These are phyloP conservation scores for Pampusana beccarii DNA, from an alignment of 2,113 vertebrate species.

Conservation along the genomic window DNA sequence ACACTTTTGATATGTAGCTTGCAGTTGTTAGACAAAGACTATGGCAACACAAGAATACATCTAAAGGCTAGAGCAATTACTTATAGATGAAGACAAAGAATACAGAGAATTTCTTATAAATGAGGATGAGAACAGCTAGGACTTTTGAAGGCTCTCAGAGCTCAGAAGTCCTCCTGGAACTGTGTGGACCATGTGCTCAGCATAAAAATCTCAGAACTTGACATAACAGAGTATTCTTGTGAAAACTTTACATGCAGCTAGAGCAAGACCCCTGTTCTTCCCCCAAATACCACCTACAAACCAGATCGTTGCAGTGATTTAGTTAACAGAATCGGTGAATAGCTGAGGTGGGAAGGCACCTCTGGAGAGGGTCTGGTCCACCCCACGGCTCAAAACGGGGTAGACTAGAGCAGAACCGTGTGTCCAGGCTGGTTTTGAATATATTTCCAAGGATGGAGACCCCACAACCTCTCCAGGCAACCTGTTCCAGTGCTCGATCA, in stretches of 20 bases:
- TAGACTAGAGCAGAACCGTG: background rate
- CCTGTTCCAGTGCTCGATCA: background rate
- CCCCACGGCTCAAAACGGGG: background rate
- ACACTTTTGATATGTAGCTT: background rate
- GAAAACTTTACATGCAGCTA: background rate
- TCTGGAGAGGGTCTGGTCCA: background rate
- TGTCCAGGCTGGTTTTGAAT: background rate
- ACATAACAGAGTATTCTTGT: background rate
- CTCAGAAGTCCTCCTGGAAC: background rate
- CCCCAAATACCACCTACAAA: background rate
- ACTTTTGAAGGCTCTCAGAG: background rate
- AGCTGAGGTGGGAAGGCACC: background rate
- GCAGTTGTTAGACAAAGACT: background rate
- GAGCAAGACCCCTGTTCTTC: background rate
- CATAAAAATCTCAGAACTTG: background rate
- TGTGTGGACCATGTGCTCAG: background rate
- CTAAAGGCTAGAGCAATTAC: background rate
- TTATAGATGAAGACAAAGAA: background rate
- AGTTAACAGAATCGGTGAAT: fast-evolving
- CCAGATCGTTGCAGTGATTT: background rate
- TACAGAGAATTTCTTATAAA: background rate
- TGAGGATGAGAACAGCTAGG: background rate
- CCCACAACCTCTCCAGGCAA: background rate
- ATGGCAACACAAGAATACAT: fast-evolving
- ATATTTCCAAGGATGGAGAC: background rate